Base-by-base conservation (phyloP, 1,140 invertebrate genomes). In the Araneus ventricosus region DNA sequence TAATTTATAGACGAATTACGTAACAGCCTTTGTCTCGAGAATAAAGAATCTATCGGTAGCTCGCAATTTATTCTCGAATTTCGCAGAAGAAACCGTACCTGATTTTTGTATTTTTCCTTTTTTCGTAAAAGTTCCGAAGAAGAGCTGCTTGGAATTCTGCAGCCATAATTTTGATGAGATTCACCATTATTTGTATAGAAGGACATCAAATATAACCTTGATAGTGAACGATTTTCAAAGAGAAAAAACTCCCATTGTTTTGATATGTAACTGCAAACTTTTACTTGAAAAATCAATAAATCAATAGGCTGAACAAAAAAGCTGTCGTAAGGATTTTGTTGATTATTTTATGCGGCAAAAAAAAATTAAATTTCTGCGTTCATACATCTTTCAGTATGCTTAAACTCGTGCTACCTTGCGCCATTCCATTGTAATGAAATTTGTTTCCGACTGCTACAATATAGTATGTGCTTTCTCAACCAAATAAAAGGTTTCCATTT, bases 1-100 rank as follows among this genome's bases (percentile, higher is more conserved):
- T 61, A 87, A 87, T 87, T 87, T 87, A 87, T 63, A 24, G 57
- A 8, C 57, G 10, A 63, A 87, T 87, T 87, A 24, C 85, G 57
- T 30, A 87, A 87, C 52, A 3, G 45, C 57, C 85, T 61, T 87
- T 87, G 85, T 87, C 30, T 87, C 1, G n/a, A 57, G 80, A 52
- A 27, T 41, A 34, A 41, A 27, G 80, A 84, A 41, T 27, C 39
- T 84, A 84, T 84, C 27, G 80, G 45, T 45, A 52, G 24, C 45
- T 57, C 17, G 80, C 24, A 52, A 84, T 84, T 84, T 30, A 84
- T 84, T 45, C 39, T 20, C 27, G 80, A 84, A 84, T 30, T 84
- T 75, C 67, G 67, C 67, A 34, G 67, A 75, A 75, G 67, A 75
- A 17, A 34, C 63, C n/a, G 63, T 75, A 75, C 67, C 67, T 75